Evolutionary conservation across 2,888 invertebrate genomes (phyloP).

Genomic region (Podotricha telesiphe): DNA sequence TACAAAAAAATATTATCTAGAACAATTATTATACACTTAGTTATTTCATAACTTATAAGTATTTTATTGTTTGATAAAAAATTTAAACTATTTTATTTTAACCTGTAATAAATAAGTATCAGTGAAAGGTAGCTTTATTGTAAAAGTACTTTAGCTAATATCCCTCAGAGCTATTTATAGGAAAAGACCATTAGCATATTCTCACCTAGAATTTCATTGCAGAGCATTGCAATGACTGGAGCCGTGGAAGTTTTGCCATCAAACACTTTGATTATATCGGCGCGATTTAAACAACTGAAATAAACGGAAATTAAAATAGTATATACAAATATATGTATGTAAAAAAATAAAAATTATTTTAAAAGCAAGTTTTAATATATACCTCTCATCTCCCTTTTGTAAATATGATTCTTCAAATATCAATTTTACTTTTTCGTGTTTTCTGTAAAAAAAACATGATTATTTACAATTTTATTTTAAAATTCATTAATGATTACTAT

Average conservation of each 20-base stretch:
- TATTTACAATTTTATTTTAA: conserved; percentile 7
- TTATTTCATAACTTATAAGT: too few species aligned
- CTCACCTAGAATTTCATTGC: conserved; percentile 88
- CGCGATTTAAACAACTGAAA: conserved; percentile 91
- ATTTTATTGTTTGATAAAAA: too few species aligned
- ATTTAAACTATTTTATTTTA: neutral
- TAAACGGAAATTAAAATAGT: conserved; percentile 33
- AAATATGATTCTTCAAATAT: conserved; percentile 91
- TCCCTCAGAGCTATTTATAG: neutral
- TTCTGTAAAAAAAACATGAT: conserved; percentile 78
- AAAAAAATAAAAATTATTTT: too few species aligned
- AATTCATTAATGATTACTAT: too few species aligned
- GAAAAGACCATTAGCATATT: conserved; percentile 8
- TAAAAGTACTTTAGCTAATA: neutral
- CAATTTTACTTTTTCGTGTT: conserved; percentile 89
- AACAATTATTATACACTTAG: too few species aligned
- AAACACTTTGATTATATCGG: conserved; percentile 92
- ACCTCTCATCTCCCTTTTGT: conserved; percentile 91
- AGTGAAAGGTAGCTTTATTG: neutral
- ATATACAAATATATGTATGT: neutral
- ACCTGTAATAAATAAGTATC: neutral
- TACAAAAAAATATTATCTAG: too few species aligned
- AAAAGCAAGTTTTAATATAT: neutral
- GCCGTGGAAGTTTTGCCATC: conserved; percentile 89
- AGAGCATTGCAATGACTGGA: conserved; percentile 91